Evolutionary conservation across 2,797 vertebrate species (phyloP).

Genomic region (Pangasius larnaudii): DNA sequence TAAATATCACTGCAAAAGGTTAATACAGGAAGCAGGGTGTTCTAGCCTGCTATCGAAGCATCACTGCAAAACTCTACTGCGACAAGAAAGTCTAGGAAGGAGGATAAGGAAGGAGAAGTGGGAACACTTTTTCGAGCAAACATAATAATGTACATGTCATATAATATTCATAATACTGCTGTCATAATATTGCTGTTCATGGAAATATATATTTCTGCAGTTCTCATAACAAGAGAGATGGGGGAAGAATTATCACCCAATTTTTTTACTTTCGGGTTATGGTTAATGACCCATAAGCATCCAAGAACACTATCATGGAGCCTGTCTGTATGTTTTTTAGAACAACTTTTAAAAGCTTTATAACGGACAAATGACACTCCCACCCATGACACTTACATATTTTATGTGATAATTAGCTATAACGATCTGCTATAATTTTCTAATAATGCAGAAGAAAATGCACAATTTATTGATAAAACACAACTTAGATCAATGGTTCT

Average conservation of each 20-base stretch:
- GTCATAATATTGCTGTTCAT: not conserved
- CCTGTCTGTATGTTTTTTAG: conserved; percentile 55
- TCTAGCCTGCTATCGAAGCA: conserved; percentile 63
- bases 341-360: conserved; percentile 56
- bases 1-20: conserved; percentile 83
- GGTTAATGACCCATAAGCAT: not conserved
- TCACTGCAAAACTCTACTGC: conserved; percentile 64
- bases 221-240: not conserved
- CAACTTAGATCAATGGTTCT: not conserved
- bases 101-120: not conserved
- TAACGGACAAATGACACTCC: conserved; percentile 58
- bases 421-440: conserved; percentile 73
- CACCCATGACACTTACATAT: conserved; percentile 56
- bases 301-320: conserved; percentile 54
- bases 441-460: not conserved
- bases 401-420: conserved; percentile 71
- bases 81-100: not conserved
- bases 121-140: not conserved
- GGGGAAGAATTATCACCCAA: too few species aligned
- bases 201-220: not conserved
- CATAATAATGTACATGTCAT: not conserved
- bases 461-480: conserved; percentile 18
- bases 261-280: not conserved
- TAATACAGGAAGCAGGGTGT: conserved; percentile 73
- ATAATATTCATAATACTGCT: conserved; percentile 1